Conservation (phyloP, 2,113 vertebrate genomes). For the Ictalurus furcatus region DNA sequence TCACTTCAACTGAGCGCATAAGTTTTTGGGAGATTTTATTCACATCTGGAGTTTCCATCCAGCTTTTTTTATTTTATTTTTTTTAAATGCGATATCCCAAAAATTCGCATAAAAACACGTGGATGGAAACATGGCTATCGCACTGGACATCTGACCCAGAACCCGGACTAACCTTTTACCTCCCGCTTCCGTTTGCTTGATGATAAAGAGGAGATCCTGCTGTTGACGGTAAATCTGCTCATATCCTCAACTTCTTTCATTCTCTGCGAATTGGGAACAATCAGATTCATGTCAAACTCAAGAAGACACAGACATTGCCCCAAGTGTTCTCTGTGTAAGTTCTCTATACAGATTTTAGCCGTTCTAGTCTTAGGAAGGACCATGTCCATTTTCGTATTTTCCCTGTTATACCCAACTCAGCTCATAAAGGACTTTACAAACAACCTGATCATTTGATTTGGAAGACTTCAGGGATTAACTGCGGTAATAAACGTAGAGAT, state of each 20-base stretch:
- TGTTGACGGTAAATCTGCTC: neutral
- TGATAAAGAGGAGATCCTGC: slow-evolving; percentile 49
- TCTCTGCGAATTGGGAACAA: slow-evolving; percentile 59
- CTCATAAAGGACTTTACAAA: neutral
- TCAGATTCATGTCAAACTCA: neutral
- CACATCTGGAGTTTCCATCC: no score
- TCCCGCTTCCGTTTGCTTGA: slow-evolving; percentile 17
- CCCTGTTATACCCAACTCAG: neutral
- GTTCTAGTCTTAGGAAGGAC: neutral
- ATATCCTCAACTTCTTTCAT: slow-evolving; percentile 59
- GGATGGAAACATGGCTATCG: no score
- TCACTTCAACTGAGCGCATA: no score
- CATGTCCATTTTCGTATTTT: neutral
- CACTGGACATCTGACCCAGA: neutral
- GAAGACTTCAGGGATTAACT: neutral
- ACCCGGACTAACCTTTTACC: slow-evolving; percentile 52
- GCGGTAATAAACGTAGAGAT: neutral
- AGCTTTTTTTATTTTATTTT: no score
- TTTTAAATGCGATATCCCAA: no score
- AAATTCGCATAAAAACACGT: no score
- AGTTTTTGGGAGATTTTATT: no score
- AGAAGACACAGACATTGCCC: neutral
- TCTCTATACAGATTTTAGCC: neutral
- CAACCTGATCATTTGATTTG: neutral
- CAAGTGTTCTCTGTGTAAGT: no score